These are phyloP conservation scores for Elgonia sp. DNA, from an alignment of 2,888 invertebrate species.

Conservation along the genomic window DNA sequence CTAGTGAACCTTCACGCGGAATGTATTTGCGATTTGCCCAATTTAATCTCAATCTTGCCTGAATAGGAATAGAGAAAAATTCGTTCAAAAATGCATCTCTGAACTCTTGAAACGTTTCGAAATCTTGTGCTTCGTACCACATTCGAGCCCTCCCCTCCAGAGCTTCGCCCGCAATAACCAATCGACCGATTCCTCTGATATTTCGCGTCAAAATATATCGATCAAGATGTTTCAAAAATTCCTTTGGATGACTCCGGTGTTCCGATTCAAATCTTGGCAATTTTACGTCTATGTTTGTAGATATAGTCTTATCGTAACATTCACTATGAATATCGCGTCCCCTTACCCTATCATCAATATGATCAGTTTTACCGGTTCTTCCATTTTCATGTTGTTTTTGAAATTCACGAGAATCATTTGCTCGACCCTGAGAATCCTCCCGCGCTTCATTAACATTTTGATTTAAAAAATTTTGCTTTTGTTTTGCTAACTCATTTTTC, in stretches of 20 bases:
- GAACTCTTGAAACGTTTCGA: slow-evolving; percentile 39
- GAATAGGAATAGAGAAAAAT: slow-evolving; percentile 53
- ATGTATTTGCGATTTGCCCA: slow-evolving; percentile 47
- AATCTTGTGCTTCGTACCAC: slow-evolving; percentile 54
- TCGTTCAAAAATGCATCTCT: slow-evolving; percentile 31
- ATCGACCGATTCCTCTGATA: background rate
- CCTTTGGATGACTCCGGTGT: background rate
- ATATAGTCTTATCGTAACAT: too few species aligned
- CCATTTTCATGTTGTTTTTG: too few species aligned
- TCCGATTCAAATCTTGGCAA: too few species aligned
- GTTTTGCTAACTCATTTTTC: too few species aligned
- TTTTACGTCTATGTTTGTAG: too few species aligned
- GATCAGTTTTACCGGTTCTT: too few species aligned
- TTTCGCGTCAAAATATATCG: slow-evolving; percentile 9
- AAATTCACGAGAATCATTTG: too few species aligned
- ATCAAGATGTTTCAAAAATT: slow-evolving; percentile 12
- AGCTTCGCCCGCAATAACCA: background rate
- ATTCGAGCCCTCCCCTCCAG: slow-evolving; percentile 47
- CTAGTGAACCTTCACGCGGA: slow-evolving; percentile 42
- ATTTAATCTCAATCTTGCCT: slow-evolving; percentile 30
- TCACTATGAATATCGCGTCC: too few species aligned
- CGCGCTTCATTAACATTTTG: too few species aligned
- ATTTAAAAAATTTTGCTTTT: too few species aligned
- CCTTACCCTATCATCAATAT: too few species aligned
- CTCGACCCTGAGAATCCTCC: too few species aligned